A percentile compares a stretch with the other conserved stretches of the same genome.
Conservation (phyloP, 2,113 vertebrate species). For the Cromileptes altivelis region DNA sequence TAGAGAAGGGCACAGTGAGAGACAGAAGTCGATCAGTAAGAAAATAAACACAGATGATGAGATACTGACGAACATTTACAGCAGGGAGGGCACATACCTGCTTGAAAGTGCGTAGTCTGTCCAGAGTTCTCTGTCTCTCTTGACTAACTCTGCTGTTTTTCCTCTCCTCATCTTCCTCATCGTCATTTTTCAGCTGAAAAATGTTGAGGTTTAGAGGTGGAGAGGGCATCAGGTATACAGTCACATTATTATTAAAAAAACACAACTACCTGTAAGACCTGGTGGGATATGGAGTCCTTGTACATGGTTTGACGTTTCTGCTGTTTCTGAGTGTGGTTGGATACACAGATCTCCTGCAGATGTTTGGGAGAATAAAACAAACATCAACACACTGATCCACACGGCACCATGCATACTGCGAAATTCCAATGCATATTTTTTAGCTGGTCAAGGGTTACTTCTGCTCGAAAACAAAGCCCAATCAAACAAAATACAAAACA, state of each 20-base stretch:
- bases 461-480: not conserved
- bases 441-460: not conserved
- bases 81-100: constrained; percentile 83
- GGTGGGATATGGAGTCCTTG: constrained; percentile 84
- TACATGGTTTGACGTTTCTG: constrained; percentile 85
- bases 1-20: constrained; percentile 54
- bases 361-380: not conserved
- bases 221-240: not conserved
- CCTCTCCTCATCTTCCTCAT: constrained; percentile 92
- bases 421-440: not conserved
- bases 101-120: constrained; percentile 95
- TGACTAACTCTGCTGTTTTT: constrained; percentile 93
- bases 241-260: not conserved
- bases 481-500: not conserved
- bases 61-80: not conserved
- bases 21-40: not conserved
- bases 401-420: not conserved
- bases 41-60: not conserved
- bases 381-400: constrained; percentile 6
- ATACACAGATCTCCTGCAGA: constrained; percentile 94
- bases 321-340: constrained; percentile 93
- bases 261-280: constrained; percentile 85
- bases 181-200: constrained; percentile 77
- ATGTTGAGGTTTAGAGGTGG: not conserved
- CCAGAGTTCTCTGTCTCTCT: constrained; percentile 95